phyloP scores from a whole-genome alignment of 2,797 vertebrate genomes.

The Furcifer pardalis region DNA sequence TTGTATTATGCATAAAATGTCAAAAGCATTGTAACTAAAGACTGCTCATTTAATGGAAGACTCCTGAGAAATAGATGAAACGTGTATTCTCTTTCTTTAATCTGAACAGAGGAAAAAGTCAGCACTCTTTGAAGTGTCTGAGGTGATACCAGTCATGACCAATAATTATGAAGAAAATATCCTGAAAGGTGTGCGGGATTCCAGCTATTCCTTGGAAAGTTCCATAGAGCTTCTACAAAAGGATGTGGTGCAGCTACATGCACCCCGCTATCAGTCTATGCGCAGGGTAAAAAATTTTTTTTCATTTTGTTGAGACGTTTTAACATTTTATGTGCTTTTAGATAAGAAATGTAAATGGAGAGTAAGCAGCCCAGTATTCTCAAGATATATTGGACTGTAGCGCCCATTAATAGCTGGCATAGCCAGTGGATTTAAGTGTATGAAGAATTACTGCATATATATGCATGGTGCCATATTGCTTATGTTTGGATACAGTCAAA shows the following conservation, averaged over 20 bases:
- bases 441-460: background rate
- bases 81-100: background rate
- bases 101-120: conserved; percentile 94
- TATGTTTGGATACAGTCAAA: background rate
- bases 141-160: conserved; percentile 99
- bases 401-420: background rate
- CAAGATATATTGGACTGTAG: background rate
- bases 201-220: conserved; percentile 98
- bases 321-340: background rate
- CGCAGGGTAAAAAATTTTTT: conserved; percentile 91
- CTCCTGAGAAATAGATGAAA: background rate
- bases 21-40: background rate
- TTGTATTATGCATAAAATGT: background rate
- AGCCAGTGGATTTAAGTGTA: background rate
- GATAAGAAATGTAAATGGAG: background rate
- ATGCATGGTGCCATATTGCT: background rate
- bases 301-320: background rate
- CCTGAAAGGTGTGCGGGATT: conserved; percentile 95
- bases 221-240: conserved; percentile 98
- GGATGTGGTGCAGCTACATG: conserved; percentile 98
- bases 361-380: background rate
- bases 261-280: conserved; percentile 99
- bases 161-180: conserved; percentile 99
- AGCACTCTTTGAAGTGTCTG: conserved; percentile 99
- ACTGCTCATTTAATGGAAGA: fast-evolving